These are phyloP conservation scores for Archegozetes longisetosus DNA, from an alignment of 1,140 invertebrate species.

Conservation along the genomic window DNA sequence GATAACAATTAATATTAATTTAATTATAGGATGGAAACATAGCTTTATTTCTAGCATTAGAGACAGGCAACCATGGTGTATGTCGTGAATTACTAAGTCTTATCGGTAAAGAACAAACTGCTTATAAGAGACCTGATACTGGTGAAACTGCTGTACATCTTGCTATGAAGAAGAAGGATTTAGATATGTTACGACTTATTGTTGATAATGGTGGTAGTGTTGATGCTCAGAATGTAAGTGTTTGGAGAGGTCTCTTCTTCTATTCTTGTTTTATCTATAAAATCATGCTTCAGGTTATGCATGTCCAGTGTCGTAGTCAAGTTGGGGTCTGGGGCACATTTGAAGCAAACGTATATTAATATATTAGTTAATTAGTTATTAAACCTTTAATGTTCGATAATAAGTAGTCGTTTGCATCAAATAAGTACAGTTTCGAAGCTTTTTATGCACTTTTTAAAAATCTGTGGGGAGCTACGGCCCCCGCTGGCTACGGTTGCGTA, in stretches of 20 bases:
- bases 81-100: constrained; percentile 64
- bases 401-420: too few relatives aligned
- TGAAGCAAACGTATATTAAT: too few relatives aligned
- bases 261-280: neutral
- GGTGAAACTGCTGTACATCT: constrained; percentile 76
- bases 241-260: neutral
- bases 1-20: constrained; percentile 6
- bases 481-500: too few relatives aligned
- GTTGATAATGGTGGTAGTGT: constrained; percentile 80
- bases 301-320: too few relatives aligned
- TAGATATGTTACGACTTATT: constrained; percentile 76
- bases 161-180: constrained; percentile 66
- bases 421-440: too few relatives aligned
- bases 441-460: too few relatives aligned
- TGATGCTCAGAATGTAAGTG: constrained; percentile 65
- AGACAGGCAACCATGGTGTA: constrained; percentile 81
- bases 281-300: neutral
- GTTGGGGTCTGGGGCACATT: too few relatives aligned
- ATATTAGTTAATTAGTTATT: too few relatives aligned
- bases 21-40: constrained; percentile 64
- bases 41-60: constrained; percentile 76
- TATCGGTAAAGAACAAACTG: constrained; percentile 44
- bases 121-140: constrained; percentile 24
- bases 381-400: too few relatives aligned
- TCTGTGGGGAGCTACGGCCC: too few relatives aligned